Evolutionary conservation across 2,797 vertebrate species (phyloP).

Genomic region (Diceros bicornis): DNA sequence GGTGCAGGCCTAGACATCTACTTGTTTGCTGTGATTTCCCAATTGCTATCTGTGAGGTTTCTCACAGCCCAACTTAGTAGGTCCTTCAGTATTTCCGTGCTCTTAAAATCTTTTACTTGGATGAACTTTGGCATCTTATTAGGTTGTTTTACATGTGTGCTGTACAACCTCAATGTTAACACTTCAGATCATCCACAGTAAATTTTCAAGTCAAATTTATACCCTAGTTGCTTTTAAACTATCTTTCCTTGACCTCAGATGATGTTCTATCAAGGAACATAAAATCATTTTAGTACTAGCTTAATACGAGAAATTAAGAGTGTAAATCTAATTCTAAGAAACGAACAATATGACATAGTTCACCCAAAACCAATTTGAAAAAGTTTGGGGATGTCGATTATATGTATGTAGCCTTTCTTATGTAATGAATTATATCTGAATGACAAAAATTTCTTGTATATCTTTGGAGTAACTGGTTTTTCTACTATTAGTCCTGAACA

Average conservation of each 20-base stretch:
- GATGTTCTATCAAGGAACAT: neutral
- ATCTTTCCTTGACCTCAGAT: neutral
- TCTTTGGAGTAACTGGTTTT: neutral
- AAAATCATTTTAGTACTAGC: neutral
- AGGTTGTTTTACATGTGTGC: neutral
- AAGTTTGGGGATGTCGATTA: neutral
- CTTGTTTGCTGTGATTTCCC: neutral
- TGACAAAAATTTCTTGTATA: neutral
- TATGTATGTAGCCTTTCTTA: neutral
- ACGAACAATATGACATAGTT: neutral
- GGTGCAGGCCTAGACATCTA: neutral
- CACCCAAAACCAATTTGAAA: neutral
- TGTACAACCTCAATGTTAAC: neutral
- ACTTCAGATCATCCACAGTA: neutral
- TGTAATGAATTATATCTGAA: neutral
- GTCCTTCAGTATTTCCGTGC: neutral
- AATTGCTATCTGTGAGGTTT: neutral
- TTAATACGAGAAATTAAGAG: neutral
- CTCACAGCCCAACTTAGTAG: neutral
- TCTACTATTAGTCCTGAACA: neutral
- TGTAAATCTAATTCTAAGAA: neutral
- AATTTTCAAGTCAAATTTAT: constrained; percentile 2
- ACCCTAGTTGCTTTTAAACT: neutral
- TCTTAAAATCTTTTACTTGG: neutral
- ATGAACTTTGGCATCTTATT: neutral